Evolutionary conservation across 2,797 vertebrate species (phyloP).

Genomic region (Micromesistius poutassou): DNA sequence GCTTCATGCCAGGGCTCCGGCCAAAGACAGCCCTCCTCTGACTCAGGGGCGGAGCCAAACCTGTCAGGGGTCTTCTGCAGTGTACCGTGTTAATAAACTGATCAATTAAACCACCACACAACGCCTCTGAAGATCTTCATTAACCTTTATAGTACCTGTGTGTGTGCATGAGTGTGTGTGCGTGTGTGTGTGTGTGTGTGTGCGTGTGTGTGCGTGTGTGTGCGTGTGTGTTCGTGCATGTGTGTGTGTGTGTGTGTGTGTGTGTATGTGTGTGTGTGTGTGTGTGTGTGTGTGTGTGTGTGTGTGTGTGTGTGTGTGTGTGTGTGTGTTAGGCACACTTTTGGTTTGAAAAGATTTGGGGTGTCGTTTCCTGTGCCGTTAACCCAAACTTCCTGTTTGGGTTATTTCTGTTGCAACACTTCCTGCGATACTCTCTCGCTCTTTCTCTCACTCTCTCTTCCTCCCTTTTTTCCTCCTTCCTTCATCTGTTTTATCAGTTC

Average conservation of each 20-base stretch:
- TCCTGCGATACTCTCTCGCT: background rate
- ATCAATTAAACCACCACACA: background rate
- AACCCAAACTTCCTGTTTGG: constrained; percentile 71
- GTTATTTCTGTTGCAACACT: constrained; percentile 49
- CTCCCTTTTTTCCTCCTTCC: background rate
- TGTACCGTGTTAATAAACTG: background rate
- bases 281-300: too few relatives aligned
- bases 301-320: too few relatives aligned
- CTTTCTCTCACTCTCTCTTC: too few relatives aligned
- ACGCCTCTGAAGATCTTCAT: too few relatives aligned
- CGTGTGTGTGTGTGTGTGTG: too few relatives aligned
- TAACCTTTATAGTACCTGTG: background rate
- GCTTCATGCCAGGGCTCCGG: background rate
- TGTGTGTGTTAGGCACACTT: constrained; percentile 8
- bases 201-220: too few relatives aligned
- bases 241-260: too few relatives aligned
- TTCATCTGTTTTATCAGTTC: background rate
- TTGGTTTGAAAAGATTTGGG: constrained; percentile 51
- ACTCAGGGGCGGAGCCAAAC: background rate
- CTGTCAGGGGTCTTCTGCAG: too few relatives aligned
- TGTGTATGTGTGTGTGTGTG: too few relatives aligned
- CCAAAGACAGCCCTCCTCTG: background rate
- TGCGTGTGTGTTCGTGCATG: too few relatives aligned
- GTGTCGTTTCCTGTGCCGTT: constrained; percentile 70
- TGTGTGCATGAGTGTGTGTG: background rate